These are phyloP conservation scores for Ctenochaetus hawaiiensis DNA, from an alignment of 2,797 vertebrate species.

Conservation along the genomic window DNA sequence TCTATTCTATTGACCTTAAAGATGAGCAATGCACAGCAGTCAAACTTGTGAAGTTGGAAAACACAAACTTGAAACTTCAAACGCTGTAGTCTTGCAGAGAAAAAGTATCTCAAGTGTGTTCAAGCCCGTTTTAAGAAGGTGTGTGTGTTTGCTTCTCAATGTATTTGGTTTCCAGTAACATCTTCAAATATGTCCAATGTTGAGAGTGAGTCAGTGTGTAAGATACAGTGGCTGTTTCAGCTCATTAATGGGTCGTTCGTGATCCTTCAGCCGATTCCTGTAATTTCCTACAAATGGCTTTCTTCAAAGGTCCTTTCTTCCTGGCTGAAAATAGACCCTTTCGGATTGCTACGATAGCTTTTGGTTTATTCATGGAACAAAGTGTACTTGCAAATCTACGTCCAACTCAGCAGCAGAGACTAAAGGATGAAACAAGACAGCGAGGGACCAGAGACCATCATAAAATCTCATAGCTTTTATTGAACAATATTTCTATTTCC, in stretches of 20 bases:
- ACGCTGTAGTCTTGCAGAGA: conserved; percentile 3
- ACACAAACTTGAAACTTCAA: conserved; percentile 6
- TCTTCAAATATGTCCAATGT: conserved; percentile 23
- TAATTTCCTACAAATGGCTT: conserved; percentile 58
- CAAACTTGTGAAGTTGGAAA: conserved; percentile 31
- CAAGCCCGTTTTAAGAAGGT: conserved; percentile 4
- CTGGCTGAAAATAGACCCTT: conserved; percentile 46
- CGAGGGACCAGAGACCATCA: background rate
- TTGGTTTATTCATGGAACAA: conserved; percentile 37
- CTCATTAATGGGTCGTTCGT: conserved; percentile 22
- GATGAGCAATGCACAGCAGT: conserved; percentile 52
- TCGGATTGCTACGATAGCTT: background rate
- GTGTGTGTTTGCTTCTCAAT: background rate
- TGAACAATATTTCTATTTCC: background rate
- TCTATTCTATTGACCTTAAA: conserved; percentile 44
- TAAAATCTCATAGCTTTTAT: background rate
- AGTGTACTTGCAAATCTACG: background rate
- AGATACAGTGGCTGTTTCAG: conserved; percentile 12
- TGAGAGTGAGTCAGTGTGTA: conserved; percentile 48
- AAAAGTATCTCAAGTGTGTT: conserved; percentile 8
- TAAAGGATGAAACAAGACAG: conserved; percentile 7
- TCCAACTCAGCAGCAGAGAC: conserved; percentile 8
- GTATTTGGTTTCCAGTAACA: conserved; percentile 32
- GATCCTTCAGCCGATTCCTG: conserved; percentile 33
- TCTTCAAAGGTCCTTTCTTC: conserved; percentile 18